Base-by-base conservation (phyloP, 2,113 vertebrate genomes). In the Plecturocebus donacophilus region DNA sequence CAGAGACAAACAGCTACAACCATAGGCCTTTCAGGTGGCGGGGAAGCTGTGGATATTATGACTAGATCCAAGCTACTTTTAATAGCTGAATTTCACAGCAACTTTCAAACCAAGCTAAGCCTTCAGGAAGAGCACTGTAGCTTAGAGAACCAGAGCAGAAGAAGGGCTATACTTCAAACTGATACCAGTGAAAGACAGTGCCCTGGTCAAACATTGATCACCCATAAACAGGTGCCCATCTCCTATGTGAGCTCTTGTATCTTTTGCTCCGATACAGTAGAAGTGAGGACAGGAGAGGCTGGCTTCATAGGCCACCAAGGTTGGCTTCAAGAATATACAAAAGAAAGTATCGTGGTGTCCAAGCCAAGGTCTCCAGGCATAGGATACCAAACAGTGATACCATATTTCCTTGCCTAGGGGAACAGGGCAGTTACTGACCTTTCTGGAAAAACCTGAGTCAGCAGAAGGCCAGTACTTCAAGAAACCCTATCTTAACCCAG, bases 381-480 rank as follows among this genome's bases (percentile, higher is more conserved):
- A 66, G 54, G 35, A 61, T 20, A 84, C 47, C 5, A 9, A 84
- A 64, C 40, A 47, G 56, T 56, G 71, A 66, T 35, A 90, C 23
- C 54, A 81, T 21, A 75, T 27, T 82, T 82, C 49, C 80, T 58
- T 87, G 73, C n/a, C 40, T 71, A 90, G 85, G 49, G 47, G 4
- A 80, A 79, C 20, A 73, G 35, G 45, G 52, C 58, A 82, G 20
- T 47, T 54, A 61, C 17, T 73, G 47, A 40, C 35, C 45, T 56
- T 94, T 94, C 89, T 25, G 86, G 80, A 92, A 95, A 91, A 79
- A 25, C 47, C 38, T 25, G n/a, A 85, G 45, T 90, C 49, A 77
- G 85, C 52, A 40, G 7, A 70, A 94, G 42, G n/a, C 68, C 49
- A 45, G 45, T 12, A 73, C 75, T 88, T 83, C 79, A 75, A 95